Conservation (phyloP, 1,140 invertebrate species). For the Drosophila sproati region DNA sequence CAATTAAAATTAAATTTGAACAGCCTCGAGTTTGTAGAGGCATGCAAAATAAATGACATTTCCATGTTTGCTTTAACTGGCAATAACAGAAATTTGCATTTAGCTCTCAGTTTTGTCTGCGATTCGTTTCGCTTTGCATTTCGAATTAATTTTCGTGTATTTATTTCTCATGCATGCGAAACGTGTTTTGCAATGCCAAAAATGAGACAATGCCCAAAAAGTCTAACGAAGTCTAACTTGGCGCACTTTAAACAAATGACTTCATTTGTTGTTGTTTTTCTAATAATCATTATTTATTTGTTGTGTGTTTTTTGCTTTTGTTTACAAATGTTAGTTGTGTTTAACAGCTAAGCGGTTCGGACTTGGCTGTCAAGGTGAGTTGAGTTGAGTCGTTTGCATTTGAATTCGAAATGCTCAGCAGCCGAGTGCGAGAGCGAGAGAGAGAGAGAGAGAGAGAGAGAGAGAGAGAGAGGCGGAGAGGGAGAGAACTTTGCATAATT, state of each 20-base stretch:
- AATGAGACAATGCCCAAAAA: conserved; percentile 22
- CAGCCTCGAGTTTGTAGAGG: conserved; percentile 25
- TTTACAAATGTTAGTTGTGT: not conserved
- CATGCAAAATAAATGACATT: conserved; percentile 42
- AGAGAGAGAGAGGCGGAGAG: not conserved
- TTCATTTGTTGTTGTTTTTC: conserved; percentile 27
- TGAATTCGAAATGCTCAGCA: conserved; percentile 27
- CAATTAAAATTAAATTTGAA: conserved; percentile 21
- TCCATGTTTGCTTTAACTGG: conserved; percentile 5
- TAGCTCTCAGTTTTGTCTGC: conserved; percentile 18
- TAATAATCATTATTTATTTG: no score
- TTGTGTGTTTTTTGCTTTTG: not conserved
- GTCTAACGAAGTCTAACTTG: conserved; percentile 11
- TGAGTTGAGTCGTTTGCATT: conserved; percentile 35
- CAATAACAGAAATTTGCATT: conserved; percentile 43
- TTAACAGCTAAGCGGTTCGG: conserved; percentile 10
- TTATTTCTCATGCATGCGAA: conserved; percentile 47
- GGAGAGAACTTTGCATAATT: conserved; percentile 48
- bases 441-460: not conserved
- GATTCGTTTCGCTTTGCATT: conserved; percentile 26
- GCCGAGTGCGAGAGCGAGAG: not conserved
- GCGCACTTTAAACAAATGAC: conserved; percentile 38
- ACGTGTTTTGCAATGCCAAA: conserved; percentile 46
- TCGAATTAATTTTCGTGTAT: conserved; percentile 6
- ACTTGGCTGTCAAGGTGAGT: conserved; percentile 35